Percentiles rank a stretch among this genome's conserved stretches.
These are phyloP conservation scores for Gallinago media DNA, from an alignment of 2,113 vertebrate genomes.

Conservation along the genomic window DNA sequence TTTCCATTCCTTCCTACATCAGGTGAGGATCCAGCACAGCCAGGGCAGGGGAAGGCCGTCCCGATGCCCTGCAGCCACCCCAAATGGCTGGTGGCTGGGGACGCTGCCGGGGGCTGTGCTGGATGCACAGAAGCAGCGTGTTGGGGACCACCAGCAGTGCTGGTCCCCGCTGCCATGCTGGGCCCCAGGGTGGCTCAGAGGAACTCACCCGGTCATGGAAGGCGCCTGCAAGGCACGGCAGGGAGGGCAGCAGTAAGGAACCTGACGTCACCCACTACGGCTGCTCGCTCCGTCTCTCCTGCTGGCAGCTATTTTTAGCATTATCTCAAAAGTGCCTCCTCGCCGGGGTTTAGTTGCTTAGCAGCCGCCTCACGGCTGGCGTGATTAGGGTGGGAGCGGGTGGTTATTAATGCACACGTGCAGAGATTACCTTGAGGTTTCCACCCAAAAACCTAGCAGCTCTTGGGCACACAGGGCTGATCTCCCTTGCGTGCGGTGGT, in stretches of 20 bases:
- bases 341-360: conserved; percentile 46
- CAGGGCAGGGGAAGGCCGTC: not conserved
- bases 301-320: conserved; percentile 64
- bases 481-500: fast-evolving
- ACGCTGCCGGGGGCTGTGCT: not conserved
- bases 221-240: fast-evolving
- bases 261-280: not conserved
- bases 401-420: not conserved
- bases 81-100: not conserved
- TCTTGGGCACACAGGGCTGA: fast-evolving
- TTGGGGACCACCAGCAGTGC: fast-evolving
- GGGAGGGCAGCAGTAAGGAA: not conserved
- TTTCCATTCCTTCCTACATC: not conserved
- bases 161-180: fast-evolving
- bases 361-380: conserved; percentile 33
- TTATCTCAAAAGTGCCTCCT: conserved; percentile 33
- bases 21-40: fast-evolving
- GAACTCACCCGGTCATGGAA: fast-evolving
- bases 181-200: fast-evolving
- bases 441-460: not conserved
- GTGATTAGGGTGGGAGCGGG: not conserved
- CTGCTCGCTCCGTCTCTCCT: not conserved
- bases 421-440: not conserved
- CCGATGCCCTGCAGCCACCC: not conserved
- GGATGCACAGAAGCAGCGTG: fast-evolving